Evolutionary conservation across 2,797 vertebrate genomes (phyloP).

Genomic region (Squalus acanthias): DNA sequence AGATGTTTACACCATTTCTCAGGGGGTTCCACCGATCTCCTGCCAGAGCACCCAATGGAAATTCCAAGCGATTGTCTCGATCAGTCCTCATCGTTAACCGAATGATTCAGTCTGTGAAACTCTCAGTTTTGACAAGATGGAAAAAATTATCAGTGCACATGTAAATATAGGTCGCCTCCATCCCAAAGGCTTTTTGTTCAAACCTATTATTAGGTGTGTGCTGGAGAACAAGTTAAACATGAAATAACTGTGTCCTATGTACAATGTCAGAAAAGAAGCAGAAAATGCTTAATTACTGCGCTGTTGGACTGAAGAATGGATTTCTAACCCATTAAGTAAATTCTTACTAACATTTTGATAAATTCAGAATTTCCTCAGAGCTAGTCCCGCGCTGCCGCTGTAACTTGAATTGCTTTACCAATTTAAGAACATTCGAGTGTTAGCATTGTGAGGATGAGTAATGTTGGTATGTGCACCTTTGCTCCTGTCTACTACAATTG

Average conservation of each 20-base stretch:
- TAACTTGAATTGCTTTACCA: background rate
- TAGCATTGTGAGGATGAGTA: background rate
- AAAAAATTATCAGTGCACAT: background rate
- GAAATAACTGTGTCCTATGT: background rate
- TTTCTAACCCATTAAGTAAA: background rate
- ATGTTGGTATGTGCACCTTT: background rate
- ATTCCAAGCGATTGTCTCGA: too few relatives aligned
- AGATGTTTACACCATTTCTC: too few relatives aligned
- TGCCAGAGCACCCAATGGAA: too few relatives aligned
- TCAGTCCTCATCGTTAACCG: too few relatives aligned
- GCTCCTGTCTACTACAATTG: background rate
- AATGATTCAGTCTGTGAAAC: too few relatives aligned
- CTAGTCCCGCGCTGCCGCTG: background rate
- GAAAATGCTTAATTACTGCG: background rate
- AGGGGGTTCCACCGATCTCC: too few relatives aligned
- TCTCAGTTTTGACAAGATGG: too few relatives aligned
- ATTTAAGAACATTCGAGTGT: background rate
- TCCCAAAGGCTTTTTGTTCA: background rate
- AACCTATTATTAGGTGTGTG: background rate
- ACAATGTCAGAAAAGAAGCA: background rate
- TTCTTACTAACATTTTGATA: background rate
- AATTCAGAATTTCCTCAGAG: background rate
- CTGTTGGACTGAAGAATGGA: background rate
- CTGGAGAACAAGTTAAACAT: background rate
- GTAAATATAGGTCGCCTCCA: background rate